phyloP scores from a whole-genome alignment of 2,797 vertebrate genomes.

The Eutrigla gurnardus region DNA sequence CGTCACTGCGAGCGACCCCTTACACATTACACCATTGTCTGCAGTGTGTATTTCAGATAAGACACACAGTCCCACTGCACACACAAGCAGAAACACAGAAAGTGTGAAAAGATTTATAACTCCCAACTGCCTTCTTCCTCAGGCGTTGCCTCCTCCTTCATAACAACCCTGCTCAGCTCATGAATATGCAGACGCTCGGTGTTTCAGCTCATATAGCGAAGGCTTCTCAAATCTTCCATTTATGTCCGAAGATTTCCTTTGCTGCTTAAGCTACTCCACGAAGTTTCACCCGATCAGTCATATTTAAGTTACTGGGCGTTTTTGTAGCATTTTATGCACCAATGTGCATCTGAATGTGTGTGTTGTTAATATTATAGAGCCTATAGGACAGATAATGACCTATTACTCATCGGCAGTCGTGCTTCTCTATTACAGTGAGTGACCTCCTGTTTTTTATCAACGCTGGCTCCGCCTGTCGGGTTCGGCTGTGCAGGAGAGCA shows the following conservation, averaged over 20 bases:
- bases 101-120: conserved; percentile 48
- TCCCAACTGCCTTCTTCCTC: conserved; percentile 15
- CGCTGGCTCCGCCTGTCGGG: conserved; percentile 34
- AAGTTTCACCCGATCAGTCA: conserved; percentile 45
- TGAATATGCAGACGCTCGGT: conserved; percentile 65
- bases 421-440: conserved; percentile 15
- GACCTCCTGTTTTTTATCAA: conserved; percentile 29
- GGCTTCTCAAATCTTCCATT: conserved; percentile 55
- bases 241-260: conserved; percentile 42
- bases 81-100: conserved; percentile 12
- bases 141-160: conserved; percentile 39
- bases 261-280: conserved; percentile 39
- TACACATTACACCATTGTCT: conserved; percentile 7
- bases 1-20: not conserved
- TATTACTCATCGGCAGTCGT: conserved; percentile 16
- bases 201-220: conserved; percentile 51
- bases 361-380: conserved; percentile 31
- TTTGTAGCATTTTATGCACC: conserved; percentile 17
- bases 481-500: not conserved
- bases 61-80: not conserved
- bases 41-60: conserved; percentile 4
- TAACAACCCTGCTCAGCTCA: conserved; percentile 61
- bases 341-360: conserved; percentile 1
- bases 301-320: conserved; percentile 35
- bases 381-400: conserved; percentile 50